Conservation (phyloP, 2,888 invertebrate genomes). For the Halocaridina rubra region DNA sequence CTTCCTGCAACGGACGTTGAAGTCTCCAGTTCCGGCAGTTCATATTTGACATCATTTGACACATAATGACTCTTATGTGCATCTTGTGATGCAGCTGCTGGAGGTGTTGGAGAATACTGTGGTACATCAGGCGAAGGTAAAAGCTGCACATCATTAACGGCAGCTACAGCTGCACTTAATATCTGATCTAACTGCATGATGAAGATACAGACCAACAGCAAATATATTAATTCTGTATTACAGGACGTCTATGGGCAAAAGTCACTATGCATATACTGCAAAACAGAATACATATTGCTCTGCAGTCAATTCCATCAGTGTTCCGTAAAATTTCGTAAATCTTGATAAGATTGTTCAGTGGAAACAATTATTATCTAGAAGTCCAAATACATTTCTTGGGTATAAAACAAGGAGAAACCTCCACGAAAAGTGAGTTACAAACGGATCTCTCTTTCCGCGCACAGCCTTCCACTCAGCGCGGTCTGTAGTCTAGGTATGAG, state of each 20-base stretch:
- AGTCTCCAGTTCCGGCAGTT: not conserved
- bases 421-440: too few species aligned
- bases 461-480: too few species aligned
- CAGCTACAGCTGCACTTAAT: conserved; percentile 59
- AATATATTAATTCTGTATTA: not conserved
- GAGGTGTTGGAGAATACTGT: not conserved
- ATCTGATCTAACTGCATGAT: conserved; percentile 62
- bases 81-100: not conserved
- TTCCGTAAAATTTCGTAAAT: too few species aligned
- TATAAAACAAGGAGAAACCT: too few species aligned
- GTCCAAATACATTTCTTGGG: too few species aligned
- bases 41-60: not conserved
- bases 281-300: not conserved
- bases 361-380: too few species aligned
- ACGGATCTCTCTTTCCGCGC: too few species aligned
- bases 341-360: too few species aligned
- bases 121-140: conserved; percentile 33
- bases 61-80: conserved; percentile 16
- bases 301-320: not conserved
- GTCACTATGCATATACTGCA: not conserved
- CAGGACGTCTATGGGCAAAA: not conserved
- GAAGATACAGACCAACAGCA: not conserved
- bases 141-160: conserved; percentile 47
- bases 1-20: not conserved
- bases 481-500: too few species aligned